These are phyloP conservation scores for Drosophila putrida DNA, from an alignment of 2,888 invertebrate species.

Conservation along the genomic window DNA sequence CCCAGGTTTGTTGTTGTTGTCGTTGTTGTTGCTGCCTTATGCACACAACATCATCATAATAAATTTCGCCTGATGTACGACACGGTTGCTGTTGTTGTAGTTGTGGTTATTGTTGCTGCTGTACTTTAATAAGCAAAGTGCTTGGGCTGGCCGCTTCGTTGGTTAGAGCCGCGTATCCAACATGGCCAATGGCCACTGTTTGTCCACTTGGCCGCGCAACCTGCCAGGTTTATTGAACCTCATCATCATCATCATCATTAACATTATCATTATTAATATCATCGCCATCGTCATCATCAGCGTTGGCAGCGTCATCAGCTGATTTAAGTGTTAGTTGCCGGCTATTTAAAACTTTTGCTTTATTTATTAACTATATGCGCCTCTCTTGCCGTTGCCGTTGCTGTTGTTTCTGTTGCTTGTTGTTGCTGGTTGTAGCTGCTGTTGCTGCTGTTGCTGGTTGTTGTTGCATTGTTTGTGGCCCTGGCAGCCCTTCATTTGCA, in stretches of 20 bases:
- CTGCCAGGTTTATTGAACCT: constrained; percentile 68
- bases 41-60: constrained; percentile 79
- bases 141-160: constrained; percentile 77
- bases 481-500: constrained; percentile 61
- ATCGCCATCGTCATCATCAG: constrained; percentile 1
- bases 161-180: constrained; percentile 49
- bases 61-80: constrained; percentile 76
- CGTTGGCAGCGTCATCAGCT: constrained; percentile 54
- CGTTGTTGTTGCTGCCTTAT: constrained; percentile 54
- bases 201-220: constrained; percentile 72
- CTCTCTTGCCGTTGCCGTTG: constrained; percentile 12
- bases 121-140: constrained; percentile 80
- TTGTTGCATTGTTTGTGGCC: constrained; percentile 50
- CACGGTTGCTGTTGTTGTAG: constrained; percentile 36
- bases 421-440: constrained; percentile 1
- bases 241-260: constrained; percentile 36
- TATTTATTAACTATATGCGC: constrained; percentile 63
- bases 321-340: constrained; percentile 63
- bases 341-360: constrained; percentile 59
- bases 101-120: constrained; percentile 32
- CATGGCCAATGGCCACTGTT: constrained; percentile 60
- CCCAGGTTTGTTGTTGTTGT: constrained; percentile 38
- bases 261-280: background rate
- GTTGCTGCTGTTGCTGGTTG: constrained; percentile 4
- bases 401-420: background rate